Percentiles rank a stretch among this genome's conserved stretches.
These are phyloP conservation scores for Gerris lacustris DNA, from an alignment of 2,888 invertebrate genomes.

Conservation along the genomic window DNA sequence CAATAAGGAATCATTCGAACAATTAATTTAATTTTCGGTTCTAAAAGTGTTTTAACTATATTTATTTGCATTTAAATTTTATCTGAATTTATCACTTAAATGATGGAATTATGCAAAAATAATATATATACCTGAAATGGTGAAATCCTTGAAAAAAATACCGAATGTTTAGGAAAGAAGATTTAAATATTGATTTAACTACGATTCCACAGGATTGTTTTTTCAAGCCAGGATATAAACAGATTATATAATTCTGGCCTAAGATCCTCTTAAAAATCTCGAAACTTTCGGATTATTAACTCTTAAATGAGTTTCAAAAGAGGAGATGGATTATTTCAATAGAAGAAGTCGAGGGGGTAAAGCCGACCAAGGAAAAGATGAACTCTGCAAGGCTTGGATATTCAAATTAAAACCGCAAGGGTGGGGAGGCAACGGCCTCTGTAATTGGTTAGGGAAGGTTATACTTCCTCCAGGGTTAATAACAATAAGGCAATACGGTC, in stretches of 20 bases:
- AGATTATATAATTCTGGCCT: background rate
- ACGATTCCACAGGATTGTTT: too few relatives aligned
- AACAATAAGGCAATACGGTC: background rate
- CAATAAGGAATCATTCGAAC: too few relatives aligned
- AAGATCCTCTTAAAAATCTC: background rate
- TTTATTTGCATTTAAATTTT: too few relatives aligned
- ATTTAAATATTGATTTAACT: too few relatives aligned
- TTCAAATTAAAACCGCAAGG: conserved; percentile 1
- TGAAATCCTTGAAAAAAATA: too few relatives aligned
- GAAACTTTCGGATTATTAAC: conserved; percentile 3
- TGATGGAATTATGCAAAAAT: too few relatives aligned
- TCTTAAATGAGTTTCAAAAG: conserved; percentile 1
- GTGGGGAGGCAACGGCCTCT: background rate
- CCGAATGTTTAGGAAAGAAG: too few relatives aligned
- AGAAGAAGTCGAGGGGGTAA: background rate
- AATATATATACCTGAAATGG: too few relatives aligned
- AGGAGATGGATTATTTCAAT: conserved; percentile 1
- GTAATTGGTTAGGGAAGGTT: background rate
- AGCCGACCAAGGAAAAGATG: background rate
- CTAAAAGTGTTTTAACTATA: too few relatives aligned
- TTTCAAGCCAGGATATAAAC: background rate
- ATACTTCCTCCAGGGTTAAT: background rate
- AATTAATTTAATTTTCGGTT: too few relatives aligned
- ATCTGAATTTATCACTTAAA: too few relatives aligned
- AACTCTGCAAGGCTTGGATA: background rate